These are phyloP conservation scores for Aplodontia rufa DNA, from an alignment of 2,113 vertebrate species.

Conservation along the genomic window DNA sequence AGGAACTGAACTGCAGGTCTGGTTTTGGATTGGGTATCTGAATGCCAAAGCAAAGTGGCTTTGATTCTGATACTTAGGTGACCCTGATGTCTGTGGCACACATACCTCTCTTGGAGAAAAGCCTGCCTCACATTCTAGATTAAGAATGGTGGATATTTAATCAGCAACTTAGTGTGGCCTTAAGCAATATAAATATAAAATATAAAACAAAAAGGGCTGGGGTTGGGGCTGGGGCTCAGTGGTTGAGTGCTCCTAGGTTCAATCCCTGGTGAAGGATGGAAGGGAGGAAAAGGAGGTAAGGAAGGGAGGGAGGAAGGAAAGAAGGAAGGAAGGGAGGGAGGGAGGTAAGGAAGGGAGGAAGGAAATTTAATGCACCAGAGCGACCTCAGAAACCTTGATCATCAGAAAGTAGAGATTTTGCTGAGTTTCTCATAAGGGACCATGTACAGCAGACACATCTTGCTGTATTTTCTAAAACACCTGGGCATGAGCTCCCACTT, in stretches of 20 bases:
- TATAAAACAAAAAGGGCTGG: too few relatives aligned
- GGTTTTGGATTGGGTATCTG: not conserved
- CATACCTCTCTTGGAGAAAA: not conserved
- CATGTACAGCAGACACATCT: not conserved
- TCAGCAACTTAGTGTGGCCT: too few relatives aligned
- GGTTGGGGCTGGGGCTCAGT: too few relatives aligned
- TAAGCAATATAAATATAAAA: too few relatives aligned
- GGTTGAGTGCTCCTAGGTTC: too few relatives aligned
- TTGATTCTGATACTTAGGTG: not conserved
- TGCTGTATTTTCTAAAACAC: not conserved
- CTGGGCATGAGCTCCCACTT: not conserved
- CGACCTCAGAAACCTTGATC: not conserved
- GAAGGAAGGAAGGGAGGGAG: too few relatives aligned
- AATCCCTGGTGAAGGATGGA: too few relatives aligned
- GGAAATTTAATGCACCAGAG: fast-evolving
- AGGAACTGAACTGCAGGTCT: not conserved
- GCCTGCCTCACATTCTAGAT: fast-evolving
- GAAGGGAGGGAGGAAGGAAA: too few relatives aligned
- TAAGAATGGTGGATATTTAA: not conserved
- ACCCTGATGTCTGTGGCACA: not conserved
- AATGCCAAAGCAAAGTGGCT: not conserved
- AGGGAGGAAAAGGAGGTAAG: too few relatives aligned
- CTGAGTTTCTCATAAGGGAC: constrained; percentile 10
- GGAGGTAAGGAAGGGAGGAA: too few relatives aligned
- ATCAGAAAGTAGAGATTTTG: not conserved